Percentiles rank a stretch among this genome's conserved stretches.
Conservation (phyloP, 2,888 invertebrate species). For the Hemistola chrysoprasaria region DNA sequence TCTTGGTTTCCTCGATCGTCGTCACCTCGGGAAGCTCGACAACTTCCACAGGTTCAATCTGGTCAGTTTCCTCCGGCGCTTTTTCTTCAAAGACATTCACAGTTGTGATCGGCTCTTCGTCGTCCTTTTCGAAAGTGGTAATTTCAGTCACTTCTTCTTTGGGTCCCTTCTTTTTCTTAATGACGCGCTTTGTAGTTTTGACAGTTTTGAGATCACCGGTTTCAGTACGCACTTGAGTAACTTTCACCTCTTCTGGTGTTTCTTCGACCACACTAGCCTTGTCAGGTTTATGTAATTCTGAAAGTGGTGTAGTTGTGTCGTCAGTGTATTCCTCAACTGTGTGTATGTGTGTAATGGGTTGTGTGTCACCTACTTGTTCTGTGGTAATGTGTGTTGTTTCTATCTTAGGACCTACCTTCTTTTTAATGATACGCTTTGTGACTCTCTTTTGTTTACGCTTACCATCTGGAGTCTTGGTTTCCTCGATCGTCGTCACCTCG, state of each 20-base stretch:
- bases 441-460: slow-evolving; percentile 39
- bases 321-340: slow-evolving; percentile 42
- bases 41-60: slow-evolving; percentile 57
- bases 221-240: too few species aligned
- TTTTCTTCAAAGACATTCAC: slow-evolving; percentile 32
- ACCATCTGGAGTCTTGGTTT: slow-evolving; percentile 35
- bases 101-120: slow-evolving; percentile 1
- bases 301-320: slow-evolving; percentile 27
- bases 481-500: slow-evolving; percentile 31
- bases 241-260: too few species aligned
- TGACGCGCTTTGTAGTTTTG: too few species aligned
- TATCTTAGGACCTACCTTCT: slow-evolving; percentile 43
- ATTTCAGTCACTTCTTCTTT: slow-evolving; percentile 54
- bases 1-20: slow-evolving; percentile 25
- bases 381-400: slow-evolving; percentile 41
- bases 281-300: too few species aligned
- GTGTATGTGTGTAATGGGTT: slow-evolving; percentile 37
- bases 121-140: slow-evolving; percentile 40
- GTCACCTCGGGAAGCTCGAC: slow-evolving; percentile 42
- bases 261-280: too few species aligned
- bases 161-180: slow-evolving; percentile 44
- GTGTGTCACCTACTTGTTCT: slow-evolving; percentile 34
- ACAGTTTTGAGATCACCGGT: too few species aligned
- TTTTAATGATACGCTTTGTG: slow-evolving; percentile 33
- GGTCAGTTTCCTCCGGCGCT: slow-evolving; percentile 43